phyloP scores from a whole-genome alignment of 2,113 vertebrate species.

The Campylorhamphus procurvoides region DNA sequence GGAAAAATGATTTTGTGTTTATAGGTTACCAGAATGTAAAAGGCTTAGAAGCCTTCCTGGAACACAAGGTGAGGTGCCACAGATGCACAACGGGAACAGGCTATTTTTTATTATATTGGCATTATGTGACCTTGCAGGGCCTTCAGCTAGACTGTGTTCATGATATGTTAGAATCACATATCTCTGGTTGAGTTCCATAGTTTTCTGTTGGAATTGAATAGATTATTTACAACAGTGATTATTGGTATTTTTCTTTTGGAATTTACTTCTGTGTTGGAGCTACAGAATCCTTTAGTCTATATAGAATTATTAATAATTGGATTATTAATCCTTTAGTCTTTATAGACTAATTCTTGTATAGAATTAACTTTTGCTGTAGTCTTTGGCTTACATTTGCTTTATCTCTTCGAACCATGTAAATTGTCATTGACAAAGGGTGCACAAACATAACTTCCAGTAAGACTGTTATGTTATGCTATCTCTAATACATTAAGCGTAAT shows the following conservation, averaged over 20 bases:
- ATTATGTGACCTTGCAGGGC: not conserved
- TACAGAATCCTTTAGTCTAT: not conserved
- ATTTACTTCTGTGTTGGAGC: not conserved
- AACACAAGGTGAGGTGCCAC: not conserved
- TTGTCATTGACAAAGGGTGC: not conserved
- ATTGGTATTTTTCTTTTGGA: not conserved
- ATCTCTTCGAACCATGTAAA: not conserved
- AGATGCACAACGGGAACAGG: not conserved
- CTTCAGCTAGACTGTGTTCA: not conserved
- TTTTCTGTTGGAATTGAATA: not conserved
- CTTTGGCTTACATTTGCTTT: not conserved
- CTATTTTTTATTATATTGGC: not conserved
- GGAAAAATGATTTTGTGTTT: not conserved
- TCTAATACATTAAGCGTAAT: conserved; percentile 1
- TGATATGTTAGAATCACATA: not conserved
- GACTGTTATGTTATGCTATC: not conserved
- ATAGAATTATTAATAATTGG: not conserved
- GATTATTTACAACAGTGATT: not conserved
- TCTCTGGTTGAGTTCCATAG: not conserved
- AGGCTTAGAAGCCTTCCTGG: not conserved
- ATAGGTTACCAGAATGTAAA: not conserved
- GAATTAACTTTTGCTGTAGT: not conserved
- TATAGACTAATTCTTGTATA: not conserved
- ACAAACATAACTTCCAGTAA: not conserved
- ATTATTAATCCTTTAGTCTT: not conserved